Base-by-base conservation (phyloP, 1,140 invertebrate species). In the Drosophila asahinai region DNA sequence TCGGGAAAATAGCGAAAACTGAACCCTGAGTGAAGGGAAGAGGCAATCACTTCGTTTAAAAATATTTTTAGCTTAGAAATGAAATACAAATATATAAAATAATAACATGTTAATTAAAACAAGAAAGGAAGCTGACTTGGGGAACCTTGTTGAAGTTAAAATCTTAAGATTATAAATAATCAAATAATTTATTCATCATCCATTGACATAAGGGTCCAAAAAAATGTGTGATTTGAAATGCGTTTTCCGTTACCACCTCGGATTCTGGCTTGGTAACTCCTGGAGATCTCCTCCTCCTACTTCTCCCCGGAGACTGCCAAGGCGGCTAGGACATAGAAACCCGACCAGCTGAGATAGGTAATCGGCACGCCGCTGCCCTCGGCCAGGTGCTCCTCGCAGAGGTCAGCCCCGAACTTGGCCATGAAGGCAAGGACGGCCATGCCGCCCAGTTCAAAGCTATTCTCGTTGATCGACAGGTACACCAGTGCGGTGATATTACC, bases 341-440 rank as follows among this genome's bases (percentile, higher is more conserved):
- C 86, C 3, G 73, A 75, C 66, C 78, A 89, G 57, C 78, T 70
- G 1, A 86, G 0, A 7, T 81, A 90, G 15, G 52, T 57, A 0
- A 89, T 14, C 0, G 64, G 45, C 9, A 68, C 43, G 6, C 58
- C 66, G 6, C 55, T 42, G 17, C 72, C 75, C 12, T 77, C 65
- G 22, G 14, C 9, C 0, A 74, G 0, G 0, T 74, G 54, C 2
- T 49, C 22, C 7, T 91, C 86, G 5, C 54, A 40, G 27, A 63
- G 60, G 7, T 74, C 55, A 14, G 91, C 49, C 0, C 91, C 91
- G 15, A 77, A 86, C 19, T 92, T 81, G 42, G 86, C 68, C 60
- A 86, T 66, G 45, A 92, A 89, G 14, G 91, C 83, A 4, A 91
- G 33, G 2, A 75, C n/a, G 25, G 86, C 91, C 91, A 92, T 92